Evolutionary conservation across 2,888 invertebrate species (phyloP).

Genomic region (Apodemia zela): DNA sequence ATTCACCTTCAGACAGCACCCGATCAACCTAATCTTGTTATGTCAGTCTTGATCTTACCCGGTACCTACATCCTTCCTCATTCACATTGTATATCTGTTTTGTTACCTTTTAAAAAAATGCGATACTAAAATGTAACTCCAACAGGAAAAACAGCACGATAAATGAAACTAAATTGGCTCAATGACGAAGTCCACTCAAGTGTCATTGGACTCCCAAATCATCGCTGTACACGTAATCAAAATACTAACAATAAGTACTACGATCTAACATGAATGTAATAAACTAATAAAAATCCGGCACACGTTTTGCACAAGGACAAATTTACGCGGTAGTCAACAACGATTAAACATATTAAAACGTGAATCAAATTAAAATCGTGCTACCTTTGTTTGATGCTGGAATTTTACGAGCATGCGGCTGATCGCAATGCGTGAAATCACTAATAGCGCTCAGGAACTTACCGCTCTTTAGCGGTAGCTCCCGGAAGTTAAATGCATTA

Average conservation of each 20-base stretch:
- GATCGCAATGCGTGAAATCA: slow-evolving; percentile 27
- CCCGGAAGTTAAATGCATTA: not conserved
- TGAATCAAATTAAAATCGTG: not conserved
- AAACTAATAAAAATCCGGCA: slow-evolving; percentile 7
- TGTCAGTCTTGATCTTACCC: too few relatives aligned
- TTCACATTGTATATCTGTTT: too few relatives aligned
- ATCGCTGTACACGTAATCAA: not conserved
- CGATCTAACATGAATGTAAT: not conserved
- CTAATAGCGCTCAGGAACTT: slow-evolving; percentile 24
- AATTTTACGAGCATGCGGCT: slow-evolving; percentile 11
- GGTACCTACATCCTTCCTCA: too few relatives aligned
- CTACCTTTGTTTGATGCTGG: slow-evolving; percentile 9
- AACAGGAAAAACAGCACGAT: too few relatives aligned
- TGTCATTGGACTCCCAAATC: not conserved
- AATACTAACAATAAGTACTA: not conserved
- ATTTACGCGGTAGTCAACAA: not conserved
- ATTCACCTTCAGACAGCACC: too few relatives aligned
- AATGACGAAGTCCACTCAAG: too few relatives aligned
- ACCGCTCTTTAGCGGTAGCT: not conserved
- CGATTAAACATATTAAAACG: slow-evolving; percentile 4
- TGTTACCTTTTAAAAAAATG: too few relatives aligned
- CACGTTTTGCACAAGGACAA: not conserved
- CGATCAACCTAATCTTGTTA: too few relatives aligned
- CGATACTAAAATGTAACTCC: too few relatives aligned
- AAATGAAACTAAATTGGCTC: too few relatives aligned